These are phyloP conservation scores for Iphiclides podalirius DNA, from an alignment of 2,888 invertebrate species.

Conservation along the genomic window DNA sequence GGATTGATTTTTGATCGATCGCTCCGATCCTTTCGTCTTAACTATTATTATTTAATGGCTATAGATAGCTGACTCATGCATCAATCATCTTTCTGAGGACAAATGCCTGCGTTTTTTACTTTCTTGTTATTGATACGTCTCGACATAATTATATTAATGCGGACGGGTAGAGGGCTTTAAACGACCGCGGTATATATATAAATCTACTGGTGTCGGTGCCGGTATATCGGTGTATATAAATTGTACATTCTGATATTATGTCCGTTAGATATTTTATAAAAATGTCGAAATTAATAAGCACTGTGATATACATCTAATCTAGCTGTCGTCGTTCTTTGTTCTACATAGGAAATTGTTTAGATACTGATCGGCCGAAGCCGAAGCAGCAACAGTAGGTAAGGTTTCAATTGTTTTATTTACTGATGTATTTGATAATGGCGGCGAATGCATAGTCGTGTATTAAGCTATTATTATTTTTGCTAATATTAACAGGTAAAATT, in stretches of 20 bases:
- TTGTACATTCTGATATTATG: neutral
- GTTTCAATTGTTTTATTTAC: constrained; percentile 11
- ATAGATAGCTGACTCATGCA: constrained; percentile 61
- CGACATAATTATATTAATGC: constrained; percentile 23
- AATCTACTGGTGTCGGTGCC: constrained; percentile 5
- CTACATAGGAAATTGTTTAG: constrained; percentile 20
- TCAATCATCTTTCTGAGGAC: constrained; percentile 70
- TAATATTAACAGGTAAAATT: constrained; percentile 2
- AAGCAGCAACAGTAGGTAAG: constrained; percentile 15
- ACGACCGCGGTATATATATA: too few relatives aligned
- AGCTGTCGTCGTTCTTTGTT: constrained; percentile 18
- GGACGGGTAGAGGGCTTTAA: constrained; percentile 11
- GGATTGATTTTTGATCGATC: constrained; percentile 78
- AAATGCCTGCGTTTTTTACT: constrained; percentile 56
- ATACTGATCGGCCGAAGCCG: constrained; percentile 3
- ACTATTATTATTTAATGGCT: constrained; percentile 77
- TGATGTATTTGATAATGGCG: constrained; percentile 1
- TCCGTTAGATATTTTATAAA: constrained; percentile 8
- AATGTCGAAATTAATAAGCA: constrained; percentile 10
- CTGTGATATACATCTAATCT: constrained; percentile 17
- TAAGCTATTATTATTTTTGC: constrained; percentile 3
- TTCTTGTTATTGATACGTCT: constrained; percentile 26
- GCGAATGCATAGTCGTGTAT: neutral
- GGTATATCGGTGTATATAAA: constrained; percentile 2
- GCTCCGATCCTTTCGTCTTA: constrained; percentile 56